Percentiles rank a stretch among this genome's conserved stretches.
Conservation (phyloP, 23 tunicate species). For the Ciona savignyi region DNA sequence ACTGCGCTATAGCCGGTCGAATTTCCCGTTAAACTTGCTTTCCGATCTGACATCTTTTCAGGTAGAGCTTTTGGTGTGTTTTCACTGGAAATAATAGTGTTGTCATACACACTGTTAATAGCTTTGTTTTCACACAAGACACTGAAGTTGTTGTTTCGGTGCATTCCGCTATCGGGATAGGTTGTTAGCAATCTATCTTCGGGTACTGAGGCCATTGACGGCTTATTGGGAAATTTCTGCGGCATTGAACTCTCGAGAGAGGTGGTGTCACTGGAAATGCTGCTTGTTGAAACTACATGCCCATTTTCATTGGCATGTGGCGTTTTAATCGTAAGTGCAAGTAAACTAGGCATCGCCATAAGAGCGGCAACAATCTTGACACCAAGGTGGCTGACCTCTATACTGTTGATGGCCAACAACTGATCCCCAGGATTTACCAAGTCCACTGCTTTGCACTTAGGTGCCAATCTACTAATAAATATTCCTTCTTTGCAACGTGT, state of each 20-base stretch:
- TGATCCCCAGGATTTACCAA: constrained; percentile 62
- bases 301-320: not conserved
- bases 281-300: not conserved
- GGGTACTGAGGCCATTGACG: constrained; percentile 2
- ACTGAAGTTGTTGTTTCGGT: not conserved
- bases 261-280: too few species aligned
- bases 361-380: constrained; percentile 69
- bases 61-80: not conserved
- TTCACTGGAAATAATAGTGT: not conserved
- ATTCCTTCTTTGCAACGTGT: constrained; percentile 24
- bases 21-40: not conserved
- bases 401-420: constrained; percentile 57
- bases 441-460: constrained; percentile 36
- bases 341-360: constrained; percentile 42
- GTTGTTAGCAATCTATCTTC: not conserved
- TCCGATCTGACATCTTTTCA: not conserved
- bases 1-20: not conserved
- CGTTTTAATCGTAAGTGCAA: constrained; percentile 47
- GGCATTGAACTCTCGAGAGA: not conserved
- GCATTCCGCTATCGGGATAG: not conserved
- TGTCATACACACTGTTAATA: constrained; percentile 49
- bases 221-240: not conserved
- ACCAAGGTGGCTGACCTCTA: constrained; percentile 26
- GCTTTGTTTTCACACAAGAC: constrained; percentile 3
- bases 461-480: constrained; percentile 42